Conservation (phyloP, 2,797 vertebrate genomes). For the Myoxocephalus aenaeus region DNA sequence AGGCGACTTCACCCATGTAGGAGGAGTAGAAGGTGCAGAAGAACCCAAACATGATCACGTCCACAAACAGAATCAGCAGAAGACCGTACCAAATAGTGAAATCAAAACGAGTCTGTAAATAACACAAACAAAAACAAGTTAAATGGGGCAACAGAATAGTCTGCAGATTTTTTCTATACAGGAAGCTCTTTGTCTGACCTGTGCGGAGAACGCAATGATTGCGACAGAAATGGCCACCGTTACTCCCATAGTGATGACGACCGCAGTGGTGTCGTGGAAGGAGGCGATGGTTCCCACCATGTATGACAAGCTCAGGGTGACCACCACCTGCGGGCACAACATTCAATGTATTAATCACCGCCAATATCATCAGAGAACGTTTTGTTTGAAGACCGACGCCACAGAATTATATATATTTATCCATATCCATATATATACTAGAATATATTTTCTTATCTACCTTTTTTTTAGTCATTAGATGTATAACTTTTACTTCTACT, state of each 20-base stretch:
- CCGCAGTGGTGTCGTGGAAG: slow-evolving; percentile 86
- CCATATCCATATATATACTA: too few species aligned
- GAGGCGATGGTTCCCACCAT: slow-evolving; percentile 92
- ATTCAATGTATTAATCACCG: neutral
- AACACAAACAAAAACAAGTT: neutral
- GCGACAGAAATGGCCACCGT: slow-evolving; percentile 86
- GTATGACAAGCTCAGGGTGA: slow-evolving; percentile 90
- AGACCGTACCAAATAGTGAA: slow-evolving; percentile 87
- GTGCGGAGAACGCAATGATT: slow-evolving; percentile 88
- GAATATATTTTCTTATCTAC: neutral
- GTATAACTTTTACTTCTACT: neutral
- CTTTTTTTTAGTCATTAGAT: neutral
- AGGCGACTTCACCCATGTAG: slow-evolving; percentile 83
- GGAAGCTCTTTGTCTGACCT: slow-evolving; percentile 80
- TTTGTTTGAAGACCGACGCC: too few species aligned
- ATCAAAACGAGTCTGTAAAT: slow-evolving; percentile 86
- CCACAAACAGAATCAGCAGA: slow-evolving; percentile 85
- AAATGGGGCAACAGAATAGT: too few species aligned
- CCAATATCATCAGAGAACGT: too few species aligned
- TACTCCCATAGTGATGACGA: slow-evolving; percentile 88
- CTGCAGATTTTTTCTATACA: neutral
- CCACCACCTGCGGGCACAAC: slow-evolving; percentile 77
- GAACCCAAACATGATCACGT: slow-evolving; percentile 88
- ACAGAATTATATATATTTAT: too few species aligned
- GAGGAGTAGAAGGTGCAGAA: slow-evolving; percentile 90